Evolutionary conservation across 2,888 invertebrate species (phyloP).

Genomic region (Oxyscelio sp.): DNA sequence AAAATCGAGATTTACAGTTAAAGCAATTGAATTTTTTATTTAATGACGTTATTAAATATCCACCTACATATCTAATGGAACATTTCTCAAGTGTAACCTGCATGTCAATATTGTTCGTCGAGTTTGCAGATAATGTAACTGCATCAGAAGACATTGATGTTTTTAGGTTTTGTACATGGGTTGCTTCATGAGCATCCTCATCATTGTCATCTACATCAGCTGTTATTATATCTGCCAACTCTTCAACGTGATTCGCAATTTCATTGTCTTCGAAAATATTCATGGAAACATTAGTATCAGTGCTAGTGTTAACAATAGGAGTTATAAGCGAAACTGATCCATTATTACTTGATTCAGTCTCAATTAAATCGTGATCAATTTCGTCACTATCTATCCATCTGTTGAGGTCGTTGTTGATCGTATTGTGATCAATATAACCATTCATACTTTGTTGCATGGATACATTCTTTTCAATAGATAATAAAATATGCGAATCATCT

Average conservation of each 20-base stretch:
- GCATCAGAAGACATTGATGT: no score
- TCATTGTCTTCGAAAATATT: no score
- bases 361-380: not conserved
- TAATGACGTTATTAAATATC: not conserved
- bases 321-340: not conserved
- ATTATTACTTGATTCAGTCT: not conserved
- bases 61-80: not conserved
- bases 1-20: not conserved
- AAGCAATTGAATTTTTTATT: not conserved
- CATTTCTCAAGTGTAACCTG: not conserved
- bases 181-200: no score
- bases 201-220: no score
- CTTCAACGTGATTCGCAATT: no score
- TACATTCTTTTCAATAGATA: slow-evolving; percentile 22
- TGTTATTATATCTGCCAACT: no score
- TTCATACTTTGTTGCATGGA: no score
- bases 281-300: no score
- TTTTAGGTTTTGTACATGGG: no score
- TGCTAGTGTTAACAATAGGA: not conserved
- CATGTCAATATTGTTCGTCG: not conserved
- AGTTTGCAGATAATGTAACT: not conserved
- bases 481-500: slow-evolving; percentile 42
- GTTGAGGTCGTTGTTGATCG: not conserved
- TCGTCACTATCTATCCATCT: not conserved
- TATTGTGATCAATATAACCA: not conserved